Evolutionary conservation across 1,140 invertebrate genomes (phyloP).

Genomic region (Mercenaria mercenaria): DNA sequence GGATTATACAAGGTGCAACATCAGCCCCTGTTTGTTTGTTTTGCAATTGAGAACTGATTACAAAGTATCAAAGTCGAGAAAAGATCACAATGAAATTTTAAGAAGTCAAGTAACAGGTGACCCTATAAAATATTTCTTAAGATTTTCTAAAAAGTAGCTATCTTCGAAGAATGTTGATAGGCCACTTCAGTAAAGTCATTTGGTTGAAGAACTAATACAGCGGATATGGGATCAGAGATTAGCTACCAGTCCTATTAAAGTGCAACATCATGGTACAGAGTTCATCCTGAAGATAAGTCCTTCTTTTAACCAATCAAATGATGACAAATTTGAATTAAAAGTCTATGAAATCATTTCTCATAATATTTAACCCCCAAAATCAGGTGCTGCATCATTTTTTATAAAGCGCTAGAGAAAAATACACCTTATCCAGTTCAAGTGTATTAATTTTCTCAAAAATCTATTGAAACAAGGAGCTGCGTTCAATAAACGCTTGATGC

Average conservation of each 20-base stretch:
- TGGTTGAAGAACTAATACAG: not conserved
- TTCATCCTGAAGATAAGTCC: not conserved
- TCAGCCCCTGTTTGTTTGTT: not conserved
- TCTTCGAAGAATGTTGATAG: not conserved
- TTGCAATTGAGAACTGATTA: not conserved
- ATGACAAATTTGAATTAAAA: no score
- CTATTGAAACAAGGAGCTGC: no score
- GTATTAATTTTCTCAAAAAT: no score
- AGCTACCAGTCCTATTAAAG: not conserved
- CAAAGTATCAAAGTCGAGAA: not conserved
- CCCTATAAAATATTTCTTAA: not conserved
- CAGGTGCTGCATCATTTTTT: no score
- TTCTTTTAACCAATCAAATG: no score
- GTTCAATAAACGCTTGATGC: no score
- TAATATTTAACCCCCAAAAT: no score
- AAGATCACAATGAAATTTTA: not conserved
- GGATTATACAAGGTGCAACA: slow-evolving; percentile 3
- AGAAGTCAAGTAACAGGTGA: not conserved
- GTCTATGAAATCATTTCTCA: no score
- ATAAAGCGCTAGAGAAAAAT: no score
- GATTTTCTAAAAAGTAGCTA: not conserved
- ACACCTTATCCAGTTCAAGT: no score
- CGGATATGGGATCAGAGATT: not conserved
- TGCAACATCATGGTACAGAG: not conserved
- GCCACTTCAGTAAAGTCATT: not conserved